phyloP scores from a whole-genome alignment of 2,797 vertebrate genomes.

The Rhincodon typus region DNA sequence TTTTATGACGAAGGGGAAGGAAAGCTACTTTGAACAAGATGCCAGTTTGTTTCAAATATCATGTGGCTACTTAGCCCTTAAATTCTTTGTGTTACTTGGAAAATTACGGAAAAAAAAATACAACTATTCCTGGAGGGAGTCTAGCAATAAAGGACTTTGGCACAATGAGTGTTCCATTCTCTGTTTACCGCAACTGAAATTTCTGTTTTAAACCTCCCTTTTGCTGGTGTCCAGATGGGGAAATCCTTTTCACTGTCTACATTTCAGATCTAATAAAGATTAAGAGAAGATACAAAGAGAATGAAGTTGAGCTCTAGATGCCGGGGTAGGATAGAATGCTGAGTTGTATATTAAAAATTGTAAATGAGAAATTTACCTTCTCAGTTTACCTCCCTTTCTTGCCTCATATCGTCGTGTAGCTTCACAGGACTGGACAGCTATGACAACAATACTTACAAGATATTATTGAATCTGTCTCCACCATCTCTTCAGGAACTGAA shows the following conservation, averaged over 20 bases:
- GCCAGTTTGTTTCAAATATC: constrained; percentile 32
- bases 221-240: not conserved
- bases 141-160: not conserved
- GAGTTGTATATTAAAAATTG: not conserved
- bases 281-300: not conserved
- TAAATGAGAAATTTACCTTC: not conserved
- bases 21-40: not conserved
- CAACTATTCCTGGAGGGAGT: not conserved
- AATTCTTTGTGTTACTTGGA: not conserved
- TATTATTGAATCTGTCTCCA: no score
- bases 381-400: not conserved
- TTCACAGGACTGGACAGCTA: not conserved
- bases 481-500: no score
- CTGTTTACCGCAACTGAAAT: not conserved
- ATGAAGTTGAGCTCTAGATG: not conserved
- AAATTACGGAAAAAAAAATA: not conserved
- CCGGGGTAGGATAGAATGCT: not conserved
- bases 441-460: no score
- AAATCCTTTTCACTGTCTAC: not conserved
- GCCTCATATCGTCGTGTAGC: not conserved
- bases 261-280: not conserved
- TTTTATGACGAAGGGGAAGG: not conserved
- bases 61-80: not conserved
- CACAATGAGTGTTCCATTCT: not conserved
- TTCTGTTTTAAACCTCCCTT: not conserved